Evolutionary conservation across 2,797 vertebrate genomes (phyloP).

Genomic region (Sandelia bainsii): DNA sequence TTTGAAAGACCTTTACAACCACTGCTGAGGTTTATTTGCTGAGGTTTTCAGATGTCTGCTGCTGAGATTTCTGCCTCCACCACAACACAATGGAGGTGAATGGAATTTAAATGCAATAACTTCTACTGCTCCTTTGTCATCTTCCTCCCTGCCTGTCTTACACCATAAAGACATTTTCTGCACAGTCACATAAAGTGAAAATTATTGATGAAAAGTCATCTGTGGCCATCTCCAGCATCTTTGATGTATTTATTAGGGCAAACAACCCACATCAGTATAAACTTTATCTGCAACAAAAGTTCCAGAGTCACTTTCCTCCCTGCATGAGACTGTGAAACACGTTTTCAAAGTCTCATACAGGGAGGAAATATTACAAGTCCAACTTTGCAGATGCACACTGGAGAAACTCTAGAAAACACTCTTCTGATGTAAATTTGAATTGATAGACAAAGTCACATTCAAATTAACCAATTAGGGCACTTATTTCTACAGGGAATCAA

Average conservation of each 20-base stretch:
- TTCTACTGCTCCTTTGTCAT: slow-evolving; percentile 49
- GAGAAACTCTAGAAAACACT: not conserved
- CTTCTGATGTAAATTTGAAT: not conserved
- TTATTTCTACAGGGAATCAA: slow-evolving; percentile 13
- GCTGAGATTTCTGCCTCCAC: slow-evolving; percentile 24
- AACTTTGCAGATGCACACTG: not conserved
- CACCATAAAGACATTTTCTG: slow-evolving; percentile 48
- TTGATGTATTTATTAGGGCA: slow-evolving; percentile 39
- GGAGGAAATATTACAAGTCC: no score
- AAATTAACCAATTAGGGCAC: slow-evolving; percentile 38
- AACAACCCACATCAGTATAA: slow-evolving; percentile 30
- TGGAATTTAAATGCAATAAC: slow-evolving; percentile 52
- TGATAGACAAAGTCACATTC: slow-evolving; percentile 28
- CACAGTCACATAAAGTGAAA: slow-evolving; percentile 53
- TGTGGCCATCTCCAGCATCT: slow-evolving; percentile 26
- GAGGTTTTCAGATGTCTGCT: slow-evolving; percentile 22
- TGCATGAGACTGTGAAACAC: not conserved
- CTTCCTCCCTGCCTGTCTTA: slow-evolving; percentile 32
- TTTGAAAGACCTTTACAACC: not conserved
- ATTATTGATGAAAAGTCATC: slow-evolving; percentile 63
- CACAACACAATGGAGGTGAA: slow-evolving; percentile 25
- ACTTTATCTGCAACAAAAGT: slow-evolving; percentile 27
- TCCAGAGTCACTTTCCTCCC: not conserved
- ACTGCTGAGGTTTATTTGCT: not conserved
- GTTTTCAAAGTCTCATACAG: not conserved